Evolutionary conservation across 2,113 vertebrate genomes (phyloP).

Genomic region (Sebastes schlegelii): DNA sequence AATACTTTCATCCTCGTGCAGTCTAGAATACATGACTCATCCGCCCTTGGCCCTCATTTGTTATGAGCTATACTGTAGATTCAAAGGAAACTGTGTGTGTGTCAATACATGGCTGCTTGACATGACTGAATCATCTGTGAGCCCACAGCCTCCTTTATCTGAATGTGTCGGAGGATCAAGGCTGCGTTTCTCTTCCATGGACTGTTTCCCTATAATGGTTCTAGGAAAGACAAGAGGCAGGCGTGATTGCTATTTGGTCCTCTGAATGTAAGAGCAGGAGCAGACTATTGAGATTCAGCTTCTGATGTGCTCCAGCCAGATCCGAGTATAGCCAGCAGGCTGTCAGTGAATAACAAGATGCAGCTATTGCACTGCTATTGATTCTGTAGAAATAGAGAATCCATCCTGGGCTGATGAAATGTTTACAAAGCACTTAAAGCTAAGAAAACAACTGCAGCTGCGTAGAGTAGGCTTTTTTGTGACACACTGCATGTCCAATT

Average conservation of each 20-base stretch:
- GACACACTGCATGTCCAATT: background rate
- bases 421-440: constrained; percentile 30
- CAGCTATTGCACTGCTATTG: constrained; percentile 23
- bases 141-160: constrained; percentile 19
- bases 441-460: background rate
- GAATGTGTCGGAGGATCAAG: constrained; percentile 2
- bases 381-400: constrained; percentile 39
- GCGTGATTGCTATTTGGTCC: constrained; percentile 45
- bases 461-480: background rate
- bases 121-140: constrained; percentile 29
- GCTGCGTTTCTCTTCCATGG: constrained; percentile 4
- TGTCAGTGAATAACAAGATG: constrained; percentile 25
- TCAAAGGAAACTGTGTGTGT: constrained; percentile 17
- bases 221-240: constrained; percentile 29
- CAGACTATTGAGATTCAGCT: constrained; percentile 42
- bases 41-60: constrained; percentile 9
- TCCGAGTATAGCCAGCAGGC: constrained; percentile 1
- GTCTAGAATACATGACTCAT: constrained; percentile 30
- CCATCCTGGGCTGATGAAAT: constrained; percentile 40
- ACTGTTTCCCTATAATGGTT: constrained; percentile 41
- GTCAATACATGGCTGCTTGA: constrained; percentile 5
- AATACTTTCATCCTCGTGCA: constrained; percentile 17
- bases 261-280: constrained; percentile 16
- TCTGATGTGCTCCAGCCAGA: constrained; percentile 22
- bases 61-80: constrained; percentile 33